Evolutionary conservation across 2,113 vertebrate species (phyloP).

Genomic region (Plecotus auritus): DNA sequence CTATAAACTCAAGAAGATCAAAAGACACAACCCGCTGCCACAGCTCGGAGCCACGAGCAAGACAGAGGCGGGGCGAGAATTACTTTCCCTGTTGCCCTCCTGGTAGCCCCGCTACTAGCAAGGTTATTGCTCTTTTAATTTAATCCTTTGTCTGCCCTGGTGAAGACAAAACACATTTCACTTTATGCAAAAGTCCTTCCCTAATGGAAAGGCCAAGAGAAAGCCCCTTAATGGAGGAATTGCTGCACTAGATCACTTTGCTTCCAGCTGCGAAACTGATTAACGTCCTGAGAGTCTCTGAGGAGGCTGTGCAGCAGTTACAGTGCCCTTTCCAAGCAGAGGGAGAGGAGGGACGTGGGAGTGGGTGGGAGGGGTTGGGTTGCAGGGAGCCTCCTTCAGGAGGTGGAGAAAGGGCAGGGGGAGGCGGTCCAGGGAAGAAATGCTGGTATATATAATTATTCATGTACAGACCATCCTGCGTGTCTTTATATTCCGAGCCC

Average conservation of each 20-base stretch:
- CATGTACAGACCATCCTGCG: not conserved
- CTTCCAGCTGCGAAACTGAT: conserved; percentile 61
- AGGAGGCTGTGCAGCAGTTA: conserved; percentile 13
- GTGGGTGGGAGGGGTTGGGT: not conserved
- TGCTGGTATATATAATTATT: not conserved
- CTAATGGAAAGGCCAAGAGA: conserved; percentile 53
- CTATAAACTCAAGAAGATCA: not conserved
- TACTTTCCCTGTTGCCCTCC: not conserved
- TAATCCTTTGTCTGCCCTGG: conserved; percentile 41
- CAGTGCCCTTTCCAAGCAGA: not conserved
- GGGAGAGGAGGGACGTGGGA: not conserved
- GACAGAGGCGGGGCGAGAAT: not conserved
- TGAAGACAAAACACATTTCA: conserved; percentile 43
- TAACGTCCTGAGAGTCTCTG: conserved; percentile 36
- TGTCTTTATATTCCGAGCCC: not conserved
- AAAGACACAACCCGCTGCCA: not conserved
- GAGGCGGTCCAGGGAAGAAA: not conserved
- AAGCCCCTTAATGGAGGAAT: conserved; percentile 48
- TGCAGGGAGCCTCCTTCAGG: not conserved
- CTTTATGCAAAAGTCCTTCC: conserved; percentile 49
- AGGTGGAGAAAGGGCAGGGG: not conserved
- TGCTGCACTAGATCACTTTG: conserved; percentile 43
- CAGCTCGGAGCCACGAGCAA: not conserved
- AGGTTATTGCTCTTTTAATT: conserved; percentile 56
- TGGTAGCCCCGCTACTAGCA: not conserved